Evolutionary conservation across 1,140 invertebrate genomes (phyloP).

Genomic region (Drosophila orena): DNA sequence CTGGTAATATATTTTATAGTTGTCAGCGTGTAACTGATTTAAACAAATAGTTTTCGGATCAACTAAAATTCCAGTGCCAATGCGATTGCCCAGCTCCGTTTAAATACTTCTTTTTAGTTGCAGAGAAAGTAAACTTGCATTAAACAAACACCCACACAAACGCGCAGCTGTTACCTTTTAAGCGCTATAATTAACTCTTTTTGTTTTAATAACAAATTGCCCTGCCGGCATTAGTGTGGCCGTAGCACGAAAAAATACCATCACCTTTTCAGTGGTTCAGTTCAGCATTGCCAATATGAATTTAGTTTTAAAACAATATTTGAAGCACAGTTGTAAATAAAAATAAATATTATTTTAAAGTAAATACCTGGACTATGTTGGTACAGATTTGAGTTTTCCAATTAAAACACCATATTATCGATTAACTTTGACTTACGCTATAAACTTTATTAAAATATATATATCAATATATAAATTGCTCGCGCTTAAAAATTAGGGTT

Average conservation of each 20-base stretch:
- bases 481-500: conserved; percentile 74
- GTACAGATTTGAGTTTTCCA: no score
- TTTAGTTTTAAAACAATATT: background rate
- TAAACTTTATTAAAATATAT: conserved; percentile 83
- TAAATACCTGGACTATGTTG: no score
- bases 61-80: conserved; percentile 3
- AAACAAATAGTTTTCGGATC: conserved; percentile 12
- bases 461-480: conserved; percentile 74
- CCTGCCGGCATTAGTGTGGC: conserved; percentile 29
- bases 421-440: conserved; percentile 53
- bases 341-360: no score
- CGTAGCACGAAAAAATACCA: conserved; percentile 1
- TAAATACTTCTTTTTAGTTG: background rate
- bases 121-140: background rate
- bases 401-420: background rate
- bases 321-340: no score
- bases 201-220: conserved; percentile 12
- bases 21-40: conserved; percentile 36
- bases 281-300: background rate
- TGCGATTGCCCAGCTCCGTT: background rate
- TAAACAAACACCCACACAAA: background rate
- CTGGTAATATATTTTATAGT: conserved; percentile 44
- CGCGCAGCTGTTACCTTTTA: conserved; percentile 34
- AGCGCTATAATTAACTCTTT: conserved; percentile 29
- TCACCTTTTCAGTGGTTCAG: background rate